Percentiles rank a stretch among this genome's conserved stretches.
Evolutionary conservation across 2,888 invertebrate species (phyloP).

Genomic region (Melinaea marsaeus): DNA sequence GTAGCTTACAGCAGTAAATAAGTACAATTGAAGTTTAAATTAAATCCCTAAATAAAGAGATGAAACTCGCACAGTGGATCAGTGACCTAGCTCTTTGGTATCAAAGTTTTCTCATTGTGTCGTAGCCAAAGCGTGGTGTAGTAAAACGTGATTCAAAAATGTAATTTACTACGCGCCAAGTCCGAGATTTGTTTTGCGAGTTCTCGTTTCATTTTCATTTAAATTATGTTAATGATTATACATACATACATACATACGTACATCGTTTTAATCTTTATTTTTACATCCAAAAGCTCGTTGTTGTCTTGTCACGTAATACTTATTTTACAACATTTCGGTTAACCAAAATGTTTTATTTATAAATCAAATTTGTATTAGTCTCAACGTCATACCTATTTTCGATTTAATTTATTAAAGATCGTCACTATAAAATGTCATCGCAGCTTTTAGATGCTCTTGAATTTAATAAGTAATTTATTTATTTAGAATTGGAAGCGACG

Average conservation of each 20-base stretch:
- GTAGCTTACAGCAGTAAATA: neutral
- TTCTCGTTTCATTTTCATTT: constrained; percentile 2
- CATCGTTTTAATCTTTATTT: too few species aligned
- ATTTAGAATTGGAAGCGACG: too few species aligned
- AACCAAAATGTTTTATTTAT: too few species aligned
- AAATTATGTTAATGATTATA: neutral
- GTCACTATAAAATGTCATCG: too few species aligned
- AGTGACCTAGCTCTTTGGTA: constrained; percentile 2
- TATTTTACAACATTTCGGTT: too few species aligned
- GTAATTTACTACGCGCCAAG: neutral
- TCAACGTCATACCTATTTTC: too few species aligned
- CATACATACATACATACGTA: neutral
- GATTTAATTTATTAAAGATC: too few species aligned
- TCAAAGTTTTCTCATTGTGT: constrained; percentile 9
- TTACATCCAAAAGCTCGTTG: too few species aligned
- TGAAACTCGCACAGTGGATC: neutral
- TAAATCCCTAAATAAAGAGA: constrained; percentile 5
- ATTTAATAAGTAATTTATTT: too few species aligned
- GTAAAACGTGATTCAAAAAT: constrained; percentile 9
- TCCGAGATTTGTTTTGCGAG: constrained; percentile 1
- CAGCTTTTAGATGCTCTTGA: too few species aligned
- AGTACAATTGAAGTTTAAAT: constrained; percentile 4
- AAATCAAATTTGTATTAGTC: too few species aligned
- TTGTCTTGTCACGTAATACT: too few species aligned
- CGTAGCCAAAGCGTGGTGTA: constrained; percentile 6